phyloP scores from a whole-genome alignment of 2,888 invertebrate species.

The Myathropa florea region DNA sequence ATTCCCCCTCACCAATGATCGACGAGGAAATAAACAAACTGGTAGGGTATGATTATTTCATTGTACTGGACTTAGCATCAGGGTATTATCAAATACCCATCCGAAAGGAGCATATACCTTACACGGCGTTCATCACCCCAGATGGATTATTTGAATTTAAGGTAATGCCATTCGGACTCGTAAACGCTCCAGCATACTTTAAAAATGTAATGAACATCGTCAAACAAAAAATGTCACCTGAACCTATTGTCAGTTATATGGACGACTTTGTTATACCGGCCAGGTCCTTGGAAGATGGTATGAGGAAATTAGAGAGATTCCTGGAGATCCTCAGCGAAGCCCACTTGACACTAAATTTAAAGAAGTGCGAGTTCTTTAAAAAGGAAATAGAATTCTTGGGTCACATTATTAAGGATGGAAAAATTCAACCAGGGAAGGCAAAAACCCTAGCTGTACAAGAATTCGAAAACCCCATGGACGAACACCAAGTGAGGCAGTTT shows the following conservation, averaged over 20 bases:
- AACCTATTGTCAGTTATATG: slow-evolving; percentile 22
- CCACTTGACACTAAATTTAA: neutral
- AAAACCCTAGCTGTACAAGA: slow-evolving; percentile 72
- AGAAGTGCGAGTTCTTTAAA: slow-evolving; percentile 47
- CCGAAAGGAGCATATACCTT: slow-evolving; percentile 58
- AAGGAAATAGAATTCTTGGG: slow-evolving; percentile 46
- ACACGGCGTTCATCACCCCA: slow-evolving; percentile 73
- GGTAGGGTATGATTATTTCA: slow-evolving; percentile 31
- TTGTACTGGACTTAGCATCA: slow-evolving; percentile 24
- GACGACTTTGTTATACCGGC: slow-evolving; percentile 48
- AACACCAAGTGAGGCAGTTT: slow-evolving; percentile 31
- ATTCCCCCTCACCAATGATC: slow-evolving; percentile 21
- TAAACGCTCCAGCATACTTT: slow-evolving; percentile 48
- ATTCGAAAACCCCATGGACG: slow-evolving; percentile 66
- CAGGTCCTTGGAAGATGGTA: slow-evolving; percentile 8
- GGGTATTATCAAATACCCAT: too few relatives aligned
- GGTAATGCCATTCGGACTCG: neutral
- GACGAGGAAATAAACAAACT: slow-evolving; percentile 33
- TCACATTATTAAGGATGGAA: slow-evolving; percentile 63
- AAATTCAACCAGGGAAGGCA: slow-evolving; percentile 69
- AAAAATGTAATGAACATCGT: slow-evolving; percentile 50
- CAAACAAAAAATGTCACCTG: slow-evolving; percentile 11
- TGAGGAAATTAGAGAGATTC: slow-evolving; percentile 31
- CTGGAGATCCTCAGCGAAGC: neutral
- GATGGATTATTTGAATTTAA: slow-evolving; percentile 66